Percentiles rank a stretch among this genome's conserved stretches.
Evolutionary conservation across 2,113 vertebrate species (phyloP).

Genomic region (Zingel zingel): DNA sequence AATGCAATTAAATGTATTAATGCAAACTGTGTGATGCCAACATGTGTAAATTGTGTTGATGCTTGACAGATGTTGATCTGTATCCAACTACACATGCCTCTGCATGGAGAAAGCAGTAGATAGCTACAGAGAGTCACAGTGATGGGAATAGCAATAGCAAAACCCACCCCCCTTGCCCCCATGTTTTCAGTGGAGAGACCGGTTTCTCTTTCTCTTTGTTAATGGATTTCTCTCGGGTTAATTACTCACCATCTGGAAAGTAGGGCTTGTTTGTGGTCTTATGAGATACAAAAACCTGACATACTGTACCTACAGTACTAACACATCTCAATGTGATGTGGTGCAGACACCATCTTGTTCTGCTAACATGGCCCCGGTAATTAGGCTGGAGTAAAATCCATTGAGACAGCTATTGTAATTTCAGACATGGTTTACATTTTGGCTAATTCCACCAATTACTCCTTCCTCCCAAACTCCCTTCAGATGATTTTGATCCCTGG

Average conservation of each 20-base stretch:
- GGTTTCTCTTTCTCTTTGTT: background rate
- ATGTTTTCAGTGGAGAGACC: background rate
- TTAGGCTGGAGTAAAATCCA: background rate
- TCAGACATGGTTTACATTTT: constrained; percentile 19
- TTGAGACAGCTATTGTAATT: background rate
- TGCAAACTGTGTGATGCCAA: too few relatives aligned
- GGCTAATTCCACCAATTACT: constrained; percentile 23
- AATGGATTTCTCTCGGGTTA: background rate
- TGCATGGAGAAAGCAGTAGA: background rate
- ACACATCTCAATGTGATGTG: background rate
- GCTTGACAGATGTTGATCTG: too few relatives aligned
- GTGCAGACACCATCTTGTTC: background rate
- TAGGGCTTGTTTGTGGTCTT: background rate
- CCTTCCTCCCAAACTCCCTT: background rate
- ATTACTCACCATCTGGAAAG: background rate
- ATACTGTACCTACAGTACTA: background rate
- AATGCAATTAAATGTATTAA: background rate
- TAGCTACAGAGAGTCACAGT: background rate
- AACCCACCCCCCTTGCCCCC: background rate
- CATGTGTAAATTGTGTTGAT: too few relatives aligned
- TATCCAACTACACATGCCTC: too few relatives aligned
- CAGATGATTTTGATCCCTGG: constrained; percentile 31
- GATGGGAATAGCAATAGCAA: background rate
- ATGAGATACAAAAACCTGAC: background rate
- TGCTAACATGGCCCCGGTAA: background rate